Evolutionary conservation across 2,888 invertebrate species (phyloP), one percentile per base, ranked within the genome.

Genomic region (Sphaeridia pumilis): DNA sequence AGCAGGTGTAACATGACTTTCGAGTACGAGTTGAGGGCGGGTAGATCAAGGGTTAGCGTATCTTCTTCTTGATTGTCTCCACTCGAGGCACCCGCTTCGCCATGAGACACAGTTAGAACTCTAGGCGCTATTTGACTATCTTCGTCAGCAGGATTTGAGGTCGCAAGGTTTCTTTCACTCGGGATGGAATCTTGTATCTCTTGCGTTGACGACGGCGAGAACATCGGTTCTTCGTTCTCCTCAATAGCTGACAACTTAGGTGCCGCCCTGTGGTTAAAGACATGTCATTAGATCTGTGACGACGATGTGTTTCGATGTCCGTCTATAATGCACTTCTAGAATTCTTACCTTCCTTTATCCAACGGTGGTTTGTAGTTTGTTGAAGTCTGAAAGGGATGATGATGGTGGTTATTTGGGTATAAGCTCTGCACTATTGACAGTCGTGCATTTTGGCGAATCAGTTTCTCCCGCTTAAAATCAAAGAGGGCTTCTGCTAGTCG

Each of bases 241-340:
- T 94, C 90, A 63, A 98, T 98, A 50, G 89, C 84, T 66, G 87
- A 89, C 28, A 98, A 75, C 69, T 94, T 92, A 1, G 97, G 97
- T 25, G 97, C 97, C n/a, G 90, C 89, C 70, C 93, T 93, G 0
- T 12, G 10, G 5, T n/a, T n/a, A n/a, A n/a, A n/a, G n/a, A n/a
- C n/a, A n/a, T n/a, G n/a, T n/a, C n/a, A n/a, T n/a, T n/a, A n/a
- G n/a, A n/a, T n/a, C n/a, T n/a, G n/a, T n/a, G n/a, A n/a, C n/a
- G n/a, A n/a, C n/a, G n/a, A n/a, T n/a, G n/a, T n/a, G n/a, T n/a
- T n/a, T n/a, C n/a, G n/a, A n/a, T n/a, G n/a, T n/a, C n/a, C n/a
- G n/a, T n/a, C n/a, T n/a, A n/a, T n/a, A n/a, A n/a, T n/a, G n/a
- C n/a, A n/a, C n/a, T n/a, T n/a, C n/a, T n/a, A n/a, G n/a, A n/a